Evolutionary conservation across 2,113 vertebrate genomes (phyloP), one percentile per base, ranked within the genome.

Genomic region (Chaetodon auriga): DNA sequence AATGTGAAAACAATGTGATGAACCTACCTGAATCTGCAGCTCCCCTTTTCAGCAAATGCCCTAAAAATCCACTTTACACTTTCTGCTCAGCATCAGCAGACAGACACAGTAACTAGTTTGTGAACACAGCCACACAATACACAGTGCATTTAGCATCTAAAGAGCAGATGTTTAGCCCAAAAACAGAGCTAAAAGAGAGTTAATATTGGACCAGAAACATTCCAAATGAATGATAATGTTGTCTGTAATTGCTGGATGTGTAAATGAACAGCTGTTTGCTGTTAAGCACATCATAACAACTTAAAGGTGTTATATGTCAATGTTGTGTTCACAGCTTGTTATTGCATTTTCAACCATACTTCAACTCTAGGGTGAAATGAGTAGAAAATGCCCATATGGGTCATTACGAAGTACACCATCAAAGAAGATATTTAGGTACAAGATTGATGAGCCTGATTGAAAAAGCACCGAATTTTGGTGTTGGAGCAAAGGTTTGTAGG

Each of bases 401-500:
- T 68, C n/a, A 23, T 43, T 51, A 19, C 15, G 13, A 23, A 60
- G 18, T 60, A 21, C 6, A 12, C 16, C 51, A 35, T 61, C 19
- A 54, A 49, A 36, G 11, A 55, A 55, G 57, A 25, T 38, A 55
- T 64, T 69, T 36, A 36, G 51, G 23, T 46, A 15, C 43, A 11
- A 51, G 43, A 58, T 23, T 41, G 68, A 75, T 35, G 0, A 64
- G 48, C 46, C 7, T 46, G 21, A 49, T 19, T 49, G 9, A 61
- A 55, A 70, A 35, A 1, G 19, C 16, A 73, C 18, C 62, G 30
- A 46, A 73, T 84, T 68, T 25, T 62, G 54, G 3, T 36, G 30
- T 36, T 51, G 48, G 15, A 46, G 38, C 61, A 80, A 58, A 80
- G 61, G 63, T 87, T 77, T 81, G 71, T 46, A 43, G 55, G 75